Base-by-base conservation (phyloP, 2,888 invertebrate genomes). In the Epinotia bilunana region DNA sequence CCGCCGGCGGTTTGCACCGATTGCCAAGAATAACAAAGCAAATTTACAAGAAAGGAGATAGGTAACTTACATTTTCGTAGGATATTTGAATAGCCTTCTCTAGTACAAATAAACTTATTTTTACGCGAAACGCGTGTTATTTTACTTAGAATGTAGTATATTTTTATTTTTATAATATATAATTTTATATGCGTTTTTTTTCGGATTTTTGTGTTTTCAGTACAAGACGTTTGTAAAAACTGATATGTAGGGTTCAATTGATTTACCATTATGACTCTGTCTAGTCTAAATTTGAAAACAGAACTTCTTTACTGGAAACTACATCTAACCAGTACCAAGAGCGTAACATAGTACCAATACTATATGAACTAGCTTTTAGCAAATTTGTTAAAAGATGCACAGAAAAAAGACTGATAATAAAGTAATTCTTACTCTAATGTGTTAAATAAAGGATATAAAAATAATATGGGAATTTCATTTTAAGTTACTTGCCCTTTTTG, bases 181-280 rank as follows among this genome's bases (percentile, higher is more conserved):
- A 53, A 65, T 28, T 6, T 65, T 28, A 64, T 64, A 53, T n/a
- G 9, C 28, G n/a, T 53, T 68, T 68, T 68, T 67, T 67, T 58
- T 57, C 13, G 7, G 28, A 46, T 64, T 57, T 70, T 72, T 49
- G 18, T 58, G 72, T 72, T 72, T 72, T 46, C 28, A 18, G 12
- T 64, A 72, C 46, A 64, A 64, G 28, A 64, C 28, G 46, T 64
- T 9, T 53, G 61, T 68, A 61, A 23, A 73, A 46, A 73, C 67
- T 73, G 49, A 61, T 2, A 9, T n/a, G 13, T 18, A 16, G 11
- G 53, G 28, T 33, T 65, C 28, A 4, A 33, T n/a, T 53, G 20
- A n/a, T n/a, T 53, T 39, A 28, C 43, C 58, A 28, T 68, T 60
- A 13, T 23, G 18, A 53, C 60, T 65, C n/a, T n/a, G 53, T 28